Evolutionary conservation across 2,797 vertebrate species (phyloP).

Genomic region (Pantherophis vulpinus): DNA sequence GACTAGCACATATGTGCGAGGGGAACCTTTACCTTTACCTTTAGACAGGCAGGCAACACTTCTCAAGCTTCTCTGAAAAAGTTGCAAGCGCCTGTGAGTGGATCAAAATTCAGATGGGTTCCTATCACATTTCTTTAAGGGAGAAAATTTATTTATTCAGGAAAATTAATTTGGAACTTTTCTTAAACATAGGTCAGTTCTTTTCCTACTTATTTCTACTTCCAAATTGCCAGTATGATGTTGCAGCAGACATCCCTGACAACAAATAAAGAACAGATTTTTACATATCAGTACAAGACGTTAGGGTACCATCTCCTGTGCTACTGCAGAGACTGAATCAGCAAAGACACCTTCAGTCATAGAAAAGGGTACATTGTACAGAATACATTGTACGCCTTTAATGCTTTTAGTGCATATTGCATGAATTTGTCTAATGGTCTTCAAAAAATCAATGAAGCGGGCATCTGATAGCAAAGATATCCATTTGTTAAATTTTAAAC

Average conservation of each 20-base stretch:
- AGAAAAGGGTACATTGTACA: neutral
- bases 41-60: neutral
- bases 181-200: neutral
- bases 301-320: neutral
- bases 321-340: neutral
- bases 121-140: neutral
- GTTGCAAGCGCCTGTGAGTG: neutral
- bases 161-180: neutral
- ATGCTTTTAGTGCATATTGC: neutral
- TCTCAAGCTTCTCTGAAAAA: neutral
- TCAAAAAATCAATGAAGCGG: neutral
- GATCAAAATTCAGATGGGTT: neutral
- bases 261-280: too few relatives aligned
- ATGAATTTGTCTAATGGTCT: neutral
- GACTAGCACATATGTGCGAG: too few relatives aligned
- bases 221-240: neutral
- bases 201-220: neutral
- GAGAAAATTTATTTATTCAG: neutral
- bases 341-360: neutral
- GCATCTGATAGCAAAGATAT: neutral
- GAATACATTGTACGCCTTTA: neutral
- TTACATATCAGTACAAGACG: too few relatives aligned
- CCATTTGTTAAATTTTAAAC: neutral
- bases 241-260: too few relatives aligned
- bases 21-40: too few relatives aligned